phyloP scores from a whole-genome alignment of 2,888 invertebrate genomes.

The Scaptomyza tumidula region DNA sequence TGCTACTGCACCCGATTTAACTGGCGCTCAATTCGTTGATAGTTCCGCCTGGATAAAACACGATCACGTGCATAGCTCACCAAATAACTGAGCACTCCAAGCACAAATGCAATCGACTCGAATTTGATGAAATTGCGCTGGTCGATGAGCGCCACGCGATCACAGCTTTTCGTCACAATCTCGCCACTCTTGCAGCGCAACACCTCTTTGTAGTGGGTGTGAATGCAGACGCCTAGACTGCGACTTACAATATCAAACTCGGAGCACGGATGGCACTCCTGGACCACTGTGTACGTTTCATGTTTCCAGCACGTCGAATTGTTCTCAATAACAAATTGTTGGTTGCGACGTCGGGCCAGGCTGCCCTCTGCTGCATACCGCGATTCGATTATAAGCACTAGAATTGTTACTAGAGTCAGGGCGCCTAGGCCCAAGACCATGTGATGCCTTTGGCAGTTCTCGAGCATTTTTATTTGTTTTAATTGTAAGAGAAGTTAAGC shows the following conservation, averaged over 20 bases:
- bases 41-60: constrained; percentile 75
- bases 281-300: constrained; percentile 88
- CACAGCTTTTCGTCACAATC: constrained; percentile 93
- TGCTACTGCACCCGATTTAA: constrained; percentile 78
- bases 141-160: constrained; percentile 92
- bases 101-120: constrained; percentile 74
- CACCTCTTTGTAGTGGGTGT: constrained; percentile 93
- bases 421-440: constrained; percentile 92
- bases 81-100: constrained; percentile 78
- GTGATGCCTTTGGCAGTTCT: constrained; percentile 92
- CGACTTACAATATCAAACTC: constrained; percentile 93
- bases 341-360: constrained; percentile 60
- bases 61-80: constrained; percentile 81
- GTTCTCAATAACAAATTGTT: constrained; percentile 89
- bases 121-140: constrained; percentile 89
- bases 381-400: constrained; percentile 93
- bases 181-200: constrained; percentile 92
- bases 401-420: constrained; percentile 91
- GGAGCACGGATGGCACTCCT: constrained; percentile 94
- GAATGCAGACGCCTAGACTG: constrained; percentile 92
- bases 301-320: constrained; percentile 91
- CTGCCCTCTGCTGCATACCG: constrained; percentile 82
- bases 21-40: constrained; percentile 81
- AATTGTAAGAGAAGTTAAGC: constrained; percentile 1
- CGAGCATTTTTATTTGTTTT: constrained; percentile 87